Evolutionary conservation across 2,113 vertebrate genomes (phyloP).

Genomic region (Channa argus): DNA sequence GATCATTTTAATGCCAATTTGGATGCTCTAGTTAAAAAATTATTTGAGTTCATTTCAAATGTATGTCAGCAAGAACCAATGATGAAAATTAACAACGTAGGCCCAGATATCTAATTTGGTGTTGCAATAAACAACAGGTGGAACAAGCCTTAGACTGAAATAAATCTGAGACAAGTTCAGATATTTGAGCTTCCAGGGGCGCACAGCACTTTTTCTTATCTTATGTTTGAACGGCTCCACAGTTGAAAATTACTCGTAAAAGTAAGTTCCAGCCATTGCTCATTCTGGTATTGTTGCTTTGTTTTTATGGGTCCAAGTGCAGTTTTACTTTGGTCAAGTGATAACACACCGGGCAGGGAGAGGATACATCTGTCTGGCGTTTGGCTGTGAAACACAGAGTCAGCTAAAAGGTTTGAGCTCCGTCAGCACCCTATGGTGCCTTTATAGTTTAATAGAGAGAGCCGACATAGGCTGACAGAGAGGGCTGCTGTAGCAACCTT

Average conservation of each 20-base stretch:
- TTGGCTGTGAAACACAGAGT: constrained; percentile 76
- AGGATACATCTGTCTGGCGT: constrained; percentile 70
- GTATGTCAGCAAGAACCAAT: too few relatives aligned
- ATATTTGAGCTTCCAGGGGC: not conserved
- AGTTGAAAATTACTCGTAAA: constrained; percentile 60
- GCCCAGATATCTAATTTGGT: not conserved
- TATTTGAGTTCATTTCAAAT: too few relatives aligned
- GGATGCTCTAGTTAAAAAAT: too few relatives aligned
- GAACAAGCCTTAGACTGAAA: not conserved
- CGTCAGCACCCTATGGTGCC: constrained; percentile 78
- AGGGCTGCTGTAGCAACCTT: constrained; percentile 46
- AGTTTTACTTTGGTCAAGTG: constrained; percentile 70
- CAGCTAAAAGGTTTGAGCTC: constrained; percentile 77
- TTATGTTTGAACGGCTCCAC: constrained; percentile 28
- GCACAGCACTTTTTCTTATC: constrained; percentile 5
- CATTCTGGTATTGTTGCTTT: constrained; percentile 51
- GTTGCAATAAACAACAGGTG: not conserved
- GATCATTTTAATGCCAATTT: too few relatives aligned
- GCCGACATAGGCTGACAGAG: constrained; percentile 51
- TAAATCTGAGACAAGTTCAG: not conserved
- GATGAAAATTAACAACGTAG: too few relatives aligned
- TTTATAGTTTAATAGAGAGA: constrained; percentile 74
- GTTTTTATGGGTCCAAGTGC: constrained; percentile 58
- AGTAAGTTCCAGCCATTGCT: constrained; percentile 33
- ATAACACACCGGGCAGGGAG: constrained; percentile 63